Conservation (phyloP, 2,888 invertebrate species). For the Drosophila borborema region DNA sequence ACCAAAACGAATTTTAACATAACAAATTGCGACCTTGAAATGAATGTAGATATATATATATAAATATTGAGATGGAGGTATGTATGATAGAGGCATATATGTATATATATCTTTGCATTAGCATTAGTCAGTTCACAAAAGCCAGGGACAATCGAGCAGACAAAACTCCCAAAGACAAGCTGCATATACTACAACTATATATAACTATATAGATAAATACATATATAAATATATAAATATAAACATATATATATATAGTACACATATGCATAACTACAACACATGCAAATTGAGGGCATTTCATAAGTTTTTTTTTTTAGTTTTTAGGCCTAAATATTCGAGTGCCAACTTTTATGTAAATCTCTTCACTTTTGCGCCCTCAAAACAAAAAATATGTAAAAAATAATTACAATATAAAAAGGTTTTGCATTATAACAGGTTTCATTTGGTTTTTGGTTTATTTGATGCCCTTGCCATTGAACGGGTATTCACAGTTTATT, state of each 20-base stretch:
- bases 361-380: conserved; percentile 51
- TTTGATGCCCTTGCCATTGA: conserved; percentile 48
- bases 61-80: no score
- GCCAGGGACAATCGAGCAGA: conserved; percentile 53
- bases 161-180: conserved; percentile 3
- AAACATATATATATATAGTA: conserved; percentile 1
- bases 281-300: conserved; percentile 60
- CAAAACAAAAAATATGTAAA: conserved; percentile 31
- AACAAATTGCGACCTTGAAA: conserved; percentile 51
- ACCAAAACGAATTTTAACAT: conserved; percentile 20
- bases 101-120: conserved; percentile 39
- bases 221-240: neutral
- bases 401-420: conserved; percentile 14
- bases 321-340: conserved; percentile 48
- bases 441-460: conserved; percentile 29
- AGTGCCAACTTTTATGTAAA: conserved; percentile 45
- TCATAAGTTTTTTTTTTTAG: conserved; percentile 32
- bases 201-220: neutral
- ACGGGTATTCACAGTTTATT: conserved; percentile 21
- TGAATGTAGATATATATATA: conserved; percentile 15
- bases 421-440: conserved; percentile 48
- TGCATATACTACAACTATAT: neutral
- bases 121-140: conserved; percentile 68
- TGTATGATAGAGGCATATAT: neutral
- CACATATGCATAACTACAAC: neutral